A percentile compares a stretch with the other conserved stretches of the same genome.
Evolutionary conservation across 92 coral and sea anemone species (phyloP).

Genomic region (Nematostella vectensis): DNA sequence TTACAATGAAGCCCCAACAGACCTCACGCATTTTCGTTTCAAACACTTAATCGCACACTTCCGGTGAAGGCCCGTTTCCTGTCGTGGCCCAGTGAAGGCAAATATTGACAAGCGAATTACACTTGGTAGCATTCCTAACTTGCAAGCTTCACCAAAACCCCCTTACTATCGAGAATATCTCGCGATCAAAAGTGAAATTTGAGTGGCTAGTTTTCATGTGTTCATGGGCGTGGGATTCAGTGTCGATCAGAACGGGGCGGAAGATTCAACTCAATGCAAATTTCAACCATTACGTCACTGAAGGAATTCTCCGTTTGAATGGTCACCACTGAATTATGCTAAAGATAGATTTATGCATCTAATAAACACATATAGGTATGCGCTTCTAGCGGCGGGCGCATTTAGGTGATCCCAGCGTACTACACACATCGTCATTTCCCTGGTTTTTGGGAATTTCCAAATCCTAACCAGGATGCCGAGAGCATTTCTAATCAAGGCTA

Average conservation of each 20-base stretch:
- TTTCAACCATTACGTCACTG: constrained; percentile 58
- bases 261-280: constrained; percentile 50
- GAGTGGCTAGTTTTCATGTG: too few relatives aligned
- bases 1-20: too few relatives aligned
- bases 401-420: constrained; percentile 36
- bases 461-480: constrained; percentile 58
- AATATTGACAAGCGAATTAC: constrained; percentile 42
- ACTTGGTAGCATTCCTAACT: constrained; percentile 29
- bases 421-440: constrained; percentile 29
- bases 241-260: constrained; percentile 11
- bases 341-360: constrained; percentile 28
- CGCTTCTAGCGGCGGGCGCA: constrained; percentile 28
- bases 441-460: constrained; percentile 29
- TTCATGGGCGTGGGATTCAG: too few relatives aligned
- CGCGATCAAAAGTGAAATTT: too few relatives aligned
- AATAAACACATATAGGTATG: constrained; percentile 28
- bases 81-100: constrained; percentile 44
- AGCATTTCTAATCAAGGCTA: constrained; percentile 35
- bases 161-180: too few relatives aligned
- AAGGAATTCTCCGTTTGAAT: constrained; percentile 83
- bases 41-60: constrained; percentile 29
- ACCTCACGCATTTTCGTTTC: too few relatives aligned
- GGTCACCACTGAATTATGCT: constrained; percentile 45
- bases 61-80: constrained; percentile 43
- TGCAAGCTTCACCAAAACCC: too few relatives aligned